Evolutionary conservation across 2,888 invertebrate species (phyloP).

Genomic region (Zaprionus lineosus): DNA sequence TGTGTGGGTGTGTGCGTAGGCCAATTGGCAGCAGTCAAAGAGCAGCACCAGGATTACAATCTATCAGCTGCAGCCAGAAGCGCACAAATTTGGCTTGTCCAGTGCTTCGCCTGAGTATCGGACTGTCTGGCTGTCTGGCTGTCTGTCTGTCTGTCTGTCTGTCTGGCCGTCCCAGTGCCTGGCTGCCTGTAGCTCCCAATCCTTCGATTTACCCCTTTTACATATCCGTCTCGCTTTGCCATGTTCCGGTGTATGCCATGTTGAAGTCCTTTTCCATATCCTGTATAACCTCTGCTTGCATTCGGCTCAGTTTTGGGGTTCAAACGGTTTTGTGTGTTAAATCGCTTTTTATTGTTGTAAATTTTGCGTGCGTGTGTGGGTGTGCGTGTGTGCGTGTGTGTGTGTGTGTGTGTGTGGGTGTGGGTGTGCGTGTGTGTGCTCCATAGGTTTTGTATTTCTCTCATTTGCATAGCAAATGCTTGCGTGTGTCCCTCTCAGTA

Average conservation of each 20-base stretch:
- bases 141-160: neutral
- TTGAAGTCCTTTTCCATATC: slow-evolving; percentile 26
- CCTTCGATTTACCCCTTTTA: neutral
- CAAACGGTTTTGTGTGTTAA: slow-evolving; percentile 68
- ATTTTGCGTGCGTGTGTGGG: slow-evolving; percentile 41
- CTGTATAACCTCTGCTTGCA: slow-evolving; percentile 11
- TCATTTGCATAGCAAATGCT: slow-evolving; percentile 65
- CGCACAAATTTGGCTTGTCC: slow-evolving; percentile 41
- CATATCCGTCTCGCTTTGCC: too few relatives aligned
- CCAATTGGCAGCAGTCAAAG: slow-evolving; percentile 71
- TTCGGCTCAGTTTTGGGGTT: slow-evolving; percentile 53
- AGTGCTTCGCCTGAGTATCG: neutral
- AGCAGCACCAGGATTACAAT: slow-evolving; percentile 73
- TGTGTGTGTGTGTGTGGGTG: slow-evolving; percentile 16
- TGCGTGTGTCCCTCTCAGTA: too few relatives aligned
- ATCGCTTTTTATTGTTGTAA: slow-evolving; percentile 73
- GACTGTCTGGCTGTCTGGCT: neutral
- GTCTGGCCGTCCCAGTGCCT: neutral
- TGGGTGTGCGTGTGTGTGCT: slow-evolving; percentile 46
- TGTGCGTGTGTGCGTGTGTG: slow-evolving; percentile 12
- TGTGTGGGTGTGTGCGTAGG: slow-evolving; percentile 26
- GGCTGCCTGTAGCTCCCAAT: neutral
- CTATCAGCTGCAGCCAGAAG: slow-evolving; percentile 58
- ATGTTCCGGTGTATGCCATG: slow-evolving; percentile 11
- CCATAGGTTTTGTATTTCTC: slow-evolving; percentile 49